Evolutionary conservation across 2,113 vertebrate genomes (phyloP).

Genomic region (Otolemur garnettii): DNA sequence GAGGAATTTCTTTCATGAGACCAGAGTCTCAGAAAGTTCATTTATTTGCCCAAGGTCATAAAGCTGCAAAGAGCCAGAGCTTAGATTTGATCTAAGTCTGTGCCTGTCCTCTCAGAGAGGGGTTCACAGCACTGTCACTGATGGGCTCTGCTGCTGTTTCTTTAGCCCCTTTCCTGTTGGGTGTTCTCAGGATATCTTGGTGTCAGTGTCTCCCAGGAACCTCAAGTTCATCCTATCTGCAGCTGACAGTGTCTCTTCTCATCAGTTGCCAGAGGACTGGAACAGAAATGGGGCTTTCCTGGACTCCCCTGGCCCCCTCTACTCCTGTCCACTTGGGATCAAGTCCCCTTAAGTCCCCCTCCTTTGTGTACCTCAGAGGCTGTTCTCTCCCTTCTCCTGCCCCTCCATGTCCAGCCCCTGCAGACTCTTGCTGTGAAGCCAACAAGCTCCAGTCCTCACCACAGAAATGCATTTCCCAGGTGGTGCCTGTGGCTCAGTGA

Average conservation of each 20-base stretch:
- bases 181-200: background rate
- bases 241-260: background rate
- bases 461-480: background rate
- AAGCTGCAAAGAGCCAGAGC: background rate
- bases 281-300: background rate
- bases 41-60: background rate
- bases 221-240: background rate
- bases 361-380: fast-evolving
- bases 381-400: background rate
- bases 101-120: background rate
- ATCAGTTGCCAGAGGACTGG: background rate
- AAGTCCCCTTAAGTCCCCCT: background rate
- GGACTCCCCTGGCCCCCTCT: background rate
- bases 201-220: background rate
- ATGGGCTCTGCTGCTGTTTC: background rate
- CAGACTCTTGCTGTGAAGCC: background rate
- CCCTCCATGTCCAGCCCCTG: too few species aligned
- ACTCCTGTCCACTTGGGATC: background rate
- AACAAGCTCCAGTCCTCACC: background rate
- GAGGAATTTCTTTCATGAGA: slow-evolving; percentile 42
- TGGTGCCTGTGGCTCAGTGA: too few species aligned
- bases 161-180: background rate
- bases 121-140: fast-evolving
- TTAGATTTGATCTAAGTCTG: background rate
- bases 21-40: background rate